Evolutionary conservation across 2,888 invertebrate genomes (phyloP).

Genomic region (Alloplasta piceator): DNA sequence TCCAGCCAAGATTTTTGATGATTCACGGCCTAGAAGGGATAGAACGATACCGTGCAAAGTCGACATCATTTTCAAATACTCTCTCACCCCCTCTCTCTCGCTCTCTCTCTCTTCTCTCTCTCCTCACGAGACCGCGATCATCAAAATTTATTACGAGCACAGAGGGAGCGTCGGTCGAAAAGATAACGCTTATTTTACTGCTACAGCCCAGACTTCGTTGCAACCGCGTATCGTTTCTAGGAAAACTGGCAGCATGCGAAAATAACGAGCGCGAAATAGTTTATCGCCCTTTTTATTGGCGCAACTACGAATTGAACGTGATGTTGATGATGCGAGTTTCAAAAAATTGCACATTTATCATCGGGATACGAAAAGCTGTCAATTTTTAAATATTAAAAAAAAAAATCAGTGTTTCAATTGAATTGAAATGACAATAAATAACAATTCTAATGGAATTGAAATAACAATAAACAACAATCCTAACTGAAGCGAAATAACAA

Average conservation of each 20-base stretch:
- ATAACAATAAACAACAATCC: too few relatives aligned
- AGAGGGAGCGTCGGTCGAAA: conserved; percentile 9
- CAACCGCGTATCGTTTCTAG: conserved; percentile 19
- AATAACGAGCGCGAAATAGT: conserved; percentile 29
- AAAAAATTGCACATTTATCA: too few relatives aligned
- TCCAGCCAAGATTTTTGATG: conserved; percentile 19
- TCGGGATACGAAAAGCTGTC: too few relatives aligned
- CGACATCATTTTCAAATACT: conserved; percentile 33
- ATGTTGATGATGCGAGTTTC: too few relatives aligned
- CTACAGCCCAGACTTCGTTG: conserved; percentile 11
- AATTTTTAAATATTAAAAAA: not conserved
- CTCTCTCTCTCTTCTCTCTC: not conserved
- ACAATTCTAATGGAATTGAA: too few relatives aligned
- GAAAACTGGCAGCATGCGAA: conserved; percentile 11
- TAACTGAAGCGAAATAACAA: too few relatives aligned
- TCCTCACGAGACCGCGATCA: conserved; percentile 17
- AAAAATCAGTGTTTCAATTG: not conserved
- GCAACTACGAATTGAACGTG: not conserved
- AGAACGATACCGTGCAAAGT: conserved; percentile 3
- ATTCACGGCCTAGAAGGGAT: conserved; percentile 26
- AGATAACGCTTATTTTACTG: conserved; percentile 42
- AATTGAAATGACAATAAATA: too few relatives aligned
- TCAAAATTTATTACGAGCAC: conserved; percentile 41
- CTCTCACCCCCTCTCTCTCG: not conserved
- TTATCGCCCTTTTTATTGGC: conserved; percentile 12